A percentile compares a stretch with the other conserved stretches of the same genome.
phyloP scores from a whole-genome alignment of 2,113 vertebrate genomes.

The Rana temporaria region DNA sequence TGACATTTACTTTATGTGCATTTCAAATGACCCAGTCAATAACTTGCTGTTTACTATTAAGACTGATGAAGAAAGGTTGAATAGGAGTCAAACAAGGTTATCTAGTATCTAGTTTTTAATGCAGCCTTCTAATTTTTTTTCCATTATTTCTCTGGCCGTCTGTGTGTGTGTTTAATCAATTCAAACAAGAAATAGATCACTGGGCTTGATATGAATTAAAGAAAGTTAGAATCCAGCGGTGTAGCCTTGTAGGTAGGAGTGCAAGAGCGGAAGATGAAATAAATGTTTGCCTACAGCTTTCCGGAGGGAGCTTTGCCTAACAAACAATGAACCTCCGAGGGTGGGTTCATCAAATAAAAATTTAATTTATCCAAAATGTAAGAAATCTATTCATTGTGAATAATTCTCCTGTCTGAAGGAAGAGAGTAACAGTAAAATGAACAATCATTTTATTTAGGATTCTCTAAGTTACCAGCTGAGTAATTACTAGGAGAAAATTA shows the following conservation, averaged over 20 bases:
- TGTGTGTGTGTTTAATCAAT: constrained; percentile 48
- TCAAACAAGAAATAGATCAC: constrained; percentile 26
- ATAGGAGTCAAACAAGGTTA: constrained; percentile 65
- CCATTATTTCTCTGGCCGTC: constrained; percentile 39
- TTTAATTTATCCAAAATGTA: background rate
- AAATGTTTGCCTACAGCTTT: constrained; percentile 33
- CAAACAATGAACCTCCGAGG: constrained; percentile 20
- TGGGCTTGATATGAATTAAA: background rate
- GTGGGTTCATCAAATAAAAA: constrained; percentile 26
- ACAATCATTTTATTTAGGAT: background rate
- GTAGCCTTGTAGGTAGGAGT: background rate
- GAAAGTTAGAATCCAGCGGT: background rate
- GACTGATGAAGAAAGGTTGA: constrained; percentile 65
- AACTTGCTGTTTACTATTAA: constrained; percentile 64
- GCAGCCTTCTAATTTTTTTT: constrained; percentile 58
- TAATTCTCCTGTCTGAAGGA: background rate
- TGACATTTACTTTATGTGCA: constrained; percentile 69
- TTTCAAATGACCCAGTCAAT: constrained; percentile 64
- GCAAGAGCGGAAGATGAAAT: background rate
- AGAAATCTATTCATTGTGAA: constrained; percentile 14
- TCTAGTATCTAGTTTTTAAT: constrained; percentile 46
- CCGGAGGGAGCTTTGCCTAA: background rate
- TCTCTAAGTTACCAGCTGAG: no score
- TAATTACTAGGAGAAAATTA: no score
- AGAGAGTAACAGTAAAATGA: background rate